phyloP scores from a whole-genome alignment of 2,113 vertebrate species.

The Camarhynchus parvulus region DNA sequence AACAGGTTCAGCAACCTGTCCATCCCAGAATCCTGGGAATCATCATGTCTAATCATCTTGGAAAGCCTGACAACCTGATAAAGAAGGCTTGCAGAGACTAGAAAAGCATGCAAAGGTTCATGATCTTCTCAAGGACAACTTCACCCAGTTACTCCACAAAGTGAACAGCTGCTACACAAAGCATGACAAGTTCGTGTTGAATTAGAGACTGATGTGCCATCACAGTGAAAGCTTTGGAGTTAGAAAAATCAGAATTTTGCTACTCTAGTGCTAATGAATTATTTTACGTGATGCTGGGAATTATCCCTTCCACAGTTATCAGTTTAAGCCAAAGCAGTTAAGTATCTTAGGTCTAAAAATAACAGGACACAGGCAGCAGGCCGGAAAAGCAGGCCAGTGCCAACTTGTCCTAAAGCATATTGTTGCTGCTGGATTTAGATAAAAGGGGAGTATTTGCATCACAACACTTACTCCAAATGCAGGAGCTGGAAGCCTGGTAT shows the following conservation, averaged over 20 bases:
- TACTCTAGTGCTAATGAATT: neutral
- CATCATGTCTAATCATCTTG: fast-evolving
- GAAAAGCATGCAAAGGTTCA: constrained; percentile 26
- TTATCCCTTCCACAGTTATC: constrained; percentile 7
- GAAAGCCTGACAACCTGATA: neutral
- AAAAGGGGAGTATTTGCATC: neutral
- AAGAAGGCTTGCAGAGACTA: constrained; percentile 24
- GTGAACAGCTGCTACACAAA: neutral
- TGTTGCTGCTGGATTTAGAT: neutral
- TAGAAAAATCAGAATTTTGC: neutral
- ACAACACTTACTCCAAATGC: neutral
- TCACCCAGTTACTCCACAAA: neutral
- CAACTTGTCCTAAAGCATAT: neutral
- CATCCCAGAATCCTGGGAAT: neutral
- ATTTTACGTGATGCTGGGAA: neutral
- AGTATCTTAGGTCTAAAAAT: constrained; percentile 58
- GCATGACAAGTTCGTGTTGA: neutral
- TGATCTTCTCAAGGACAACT: neutral
- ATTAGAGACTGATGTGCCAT: neutral
- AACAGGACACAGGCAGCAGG: neutral
- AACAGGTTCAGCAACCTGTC: neutral
- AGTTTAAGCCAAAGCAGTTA: constrained; percentile 49
- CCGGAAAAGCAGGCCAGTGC: neutral
- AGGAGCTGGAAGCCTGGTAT: neutral
- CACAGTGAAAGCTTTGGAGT: neutral